phyloP scores from a whole-genome alignment of 2,888 invertebrate species.

The Mimumesa dahlbomi region DNA sequence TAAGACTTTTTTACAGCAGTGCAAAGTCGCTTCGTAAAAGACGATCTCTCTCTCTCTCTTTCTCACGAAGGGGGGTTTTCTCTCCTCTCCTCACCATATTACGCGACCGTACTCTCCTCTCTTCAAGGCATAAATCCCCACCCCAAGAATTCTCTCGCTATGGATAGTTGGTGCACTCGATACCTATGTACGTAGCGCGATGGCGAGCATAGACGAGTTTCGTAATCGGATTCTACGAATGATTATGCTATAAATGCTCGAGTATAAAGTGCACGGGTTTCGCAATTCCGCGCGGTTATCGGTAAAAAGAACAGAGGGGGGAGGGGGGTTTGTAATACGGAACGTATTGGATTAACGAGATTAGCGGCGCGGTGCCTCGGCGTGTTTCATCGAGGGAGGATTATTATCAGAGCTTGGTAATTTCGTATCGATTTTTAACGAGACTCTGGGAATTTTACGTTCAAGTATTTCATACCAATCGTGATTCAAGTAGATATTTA shows the following conservation, averaged over 20 bases:
- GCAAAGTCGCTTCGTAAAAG: conserved; percentile 41
- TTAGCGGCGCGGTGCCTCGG: too few relatives aligned
- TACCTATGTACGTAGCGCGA: conserved; percentile 20
- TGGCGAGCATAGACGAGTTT: conserved; percentile 22
- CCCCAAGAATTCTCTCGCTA: neutral
- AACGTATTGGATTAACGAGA: too few relatives aligned
- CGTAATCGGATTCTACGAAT: conserved; percentile 31
- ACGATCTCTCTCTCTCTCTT: conserved; percentile 17
- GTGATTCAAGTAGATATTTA: too few relatives aligned
- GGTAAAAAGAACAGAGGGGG: neutral
- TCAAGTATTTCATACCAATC: too few relatives aligned
- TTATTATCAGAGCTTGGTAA: too few relatives aligned
- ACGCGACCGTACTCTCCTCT: conserved; percentile 1
- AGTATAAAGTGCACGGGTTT: neutral
- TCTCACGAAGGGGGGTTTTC: too few relatives aligned
- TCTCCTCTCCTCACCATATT: conserved; percentile 15
- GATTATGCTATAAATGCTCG: conserved; percentile 17
- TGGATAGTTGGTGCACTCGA: conserved; percentile 15
- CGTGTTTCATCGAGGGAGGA: too few relatives aligned
- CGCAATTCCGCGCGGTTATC: neutral
- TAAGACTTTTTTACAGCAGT: conserved; percentile 43
- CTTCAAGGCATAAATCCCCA: conserved; percentile 19
- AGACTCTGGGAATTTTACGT: too few relatives aligned
- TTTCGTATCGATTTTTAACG: too few relatives aligned
- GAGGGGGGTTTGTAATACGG: neutral